Base-by-base conservation (phyloP, 2,888 invertebrate species). In the Stictocephala bisonia region DNA sequence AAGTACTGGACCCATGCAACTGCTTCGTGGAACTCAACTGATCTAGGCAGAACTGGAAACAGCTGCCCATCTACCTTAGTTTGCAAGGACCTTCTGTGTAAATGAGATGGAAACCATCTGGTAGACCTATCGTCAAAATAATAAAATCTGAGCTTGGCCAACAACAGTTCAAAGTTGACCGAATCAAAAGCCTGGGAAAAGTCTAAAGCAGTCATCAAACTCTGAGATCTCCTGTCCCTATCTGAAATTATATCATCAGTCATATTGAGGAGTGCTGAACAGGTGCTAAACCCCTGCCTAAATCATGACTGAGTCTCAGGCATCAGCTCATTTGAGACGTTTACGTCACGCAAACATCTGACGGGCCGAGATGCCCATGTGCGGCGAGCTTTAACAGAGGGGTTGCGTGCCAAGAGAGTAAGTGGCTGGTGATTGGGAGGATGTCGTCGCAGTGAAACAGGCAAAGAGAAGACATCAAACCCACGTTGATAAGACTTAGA, bases 261-360 rank as follows among this genome's bases (percentile, higher is more conserved):
- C n/a, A 29, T 18, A 31, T 56, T 56, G 15, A 56, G 15, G 18
- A 56, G 56, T 2, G 24, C 22, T 11, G n/a, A n/a, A n/a, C n/a
- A n/a, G n/a, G n/a, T n/a, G 31, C 56, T 56, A 15, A 56, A 56
- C 18, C 56, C 56, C 18, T 29, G 29, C n/a, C 31, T 6, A 56
- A 56, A 29, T 27, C 56, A 27, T 31, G 56, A 56, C 56, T 31
- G 27, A n/a, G 53, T 53, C n/a, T n/a, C n/a, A n/a, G n/a, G n/a
- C n/a, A n/a, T n/a, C n/a, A n/a, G n/a, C n/a, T n/a, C n/a, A n/a
- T n/a, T n/a, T n/a, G n/a, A n/a, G n/a, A n/a, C n/a, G n/a, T n/a
- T n/a, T n/a, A n/a, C n/a, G n/a, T n/a, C n/a, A n/a, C n/a, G n/a
- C n/a, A n/a, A n/a, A n/a, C n/a, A n/a, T n/a, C n/a, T n/a, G n/a